Conservation (phyloP, 2,888 invertebrate genomes). For the Bedellia somnulentella region DNA sequence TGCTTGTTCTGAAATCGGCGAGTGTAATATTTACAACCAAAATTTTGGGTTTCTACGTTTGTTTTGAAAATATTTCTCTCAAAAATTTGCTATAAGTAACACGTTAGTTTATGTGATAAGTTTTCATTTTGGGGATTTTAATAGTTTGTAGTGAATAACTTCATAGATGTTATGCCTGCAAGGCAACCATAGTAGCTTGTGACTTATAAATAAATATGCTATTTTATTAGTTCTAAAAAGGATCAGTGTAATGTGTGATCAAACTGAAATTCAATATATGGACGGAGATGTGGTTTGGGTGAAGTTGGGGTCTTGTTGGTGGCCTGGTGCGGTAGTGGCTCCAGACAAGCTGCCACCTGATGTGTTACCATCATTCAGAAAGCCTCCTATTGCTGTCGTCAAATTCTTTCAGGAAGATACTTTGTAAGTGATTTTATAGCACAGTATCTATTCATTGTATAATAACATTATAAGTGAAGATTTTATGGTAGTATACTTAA, state of each 20-base stretch:
- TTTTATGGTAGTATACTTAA: no score
- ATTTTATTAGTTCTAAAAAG: neutral
- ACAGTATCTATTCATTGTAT: no score
- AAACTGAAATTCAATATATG: slow-evolving; percentile 66
- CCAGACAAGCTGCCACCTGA: slow-evolving; percentile 68
- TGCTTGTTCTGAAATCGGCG: no score
- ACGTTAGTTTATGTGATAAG: no score
- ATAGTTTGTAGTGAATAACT: slow-evolving; percentile 21
- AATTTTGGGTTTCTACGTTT: slow-evolving; percentile 39
- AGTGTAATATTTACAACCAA: slow-evolving; percentile 45
- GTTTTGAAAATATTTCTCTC: no score
- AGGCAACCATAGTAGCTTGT: slow-evolving; percentile 28
- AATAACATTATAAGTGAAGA: no score
- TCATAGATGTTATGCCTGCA: neutral
- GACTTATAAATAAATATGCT: neutral
- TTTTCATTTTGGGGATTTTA: no score
- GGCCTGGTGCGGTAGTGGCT: slow-evolving; percentile 80
- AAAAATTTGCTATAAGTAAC: no score
- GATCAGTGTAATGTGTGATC: slow-evolving; percentile 65
- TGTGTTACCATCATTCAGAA: slow-evolving; percentile 65
- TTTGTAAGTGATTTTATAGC: slow-evolving; percentile 74
- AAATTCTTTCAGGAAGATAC: slow-evolving; percentile 84
- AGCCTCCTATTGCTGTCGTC: slow-evolving; percentile 77
- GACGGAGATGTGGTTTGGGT: slow-evolving; percentile 86
- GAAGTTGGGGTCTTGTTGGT: slow-evolving; percentile 79